A percentile compares a stretch with the other conserved stretches of the same genome.
Evolutionary conservation across 2,888 invertebrate species (phyloP).

Genomic region (Dryomyza anilis): DNA sequence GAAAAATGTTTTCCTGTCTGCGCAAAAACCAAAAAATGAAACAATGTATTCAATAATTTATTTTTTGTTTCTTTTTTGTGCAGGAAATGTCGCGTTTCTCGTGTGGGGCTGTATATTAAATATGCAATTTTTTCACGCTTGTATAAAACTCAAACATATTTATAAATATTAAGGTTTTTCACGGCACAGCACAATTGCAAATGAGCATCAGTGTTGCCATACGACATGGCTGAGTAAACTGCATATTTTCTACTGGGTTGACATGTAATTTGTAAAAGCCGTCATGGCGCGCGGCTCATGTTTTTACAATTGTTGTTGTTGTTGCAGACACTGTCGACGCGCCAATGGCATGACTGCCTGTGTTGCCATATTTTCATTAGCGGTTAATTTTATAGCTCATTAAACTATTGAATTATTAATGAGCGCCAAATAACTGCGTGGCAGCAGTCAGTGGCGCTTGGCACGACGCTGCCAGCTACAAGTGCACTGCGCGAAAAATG

Average conservation of each 20-base stretch:
- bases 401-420: conserved; percentile 21
- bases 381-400: conserved; percentile 23
- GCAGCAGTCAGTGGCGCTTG: not conserved
- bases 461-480: not conserved
- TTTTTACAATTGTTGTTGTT: too few species aligned
- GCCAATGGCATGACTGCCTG: not conserved
- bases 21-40: not conserved
- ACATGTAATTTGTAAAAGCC: conserved; percentile 19
- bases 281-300: not conserved
- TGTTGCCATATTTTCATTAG: conserved; percentile 23
- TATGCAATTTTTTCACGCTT: not conserved
- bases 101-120: too few species aligned
- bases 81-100: conserved; percentile 6
- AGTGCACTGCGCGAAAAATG: not conserved
- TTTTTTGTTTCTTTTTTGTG: not conserved
- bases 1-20: not conserved
- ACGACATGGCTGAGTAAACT: too few species aligned
- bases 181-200: too few species aligned
- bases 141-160: conserved; percentile 6
- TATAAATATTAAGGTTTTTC: too few species aligned
- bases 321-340: too few species aligned
- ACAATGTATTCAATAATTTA: not conserved
- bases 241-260: too few species aligned
- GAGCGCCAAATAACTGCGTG: conserved; percentile 8
- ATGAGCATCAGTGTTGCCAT: too few species aligned